These are phyloP conservation scores for Poecilia picta DNA, from an alignment of 2,797 vertebrate genomes.

Conservation along the genomic window DNA sequence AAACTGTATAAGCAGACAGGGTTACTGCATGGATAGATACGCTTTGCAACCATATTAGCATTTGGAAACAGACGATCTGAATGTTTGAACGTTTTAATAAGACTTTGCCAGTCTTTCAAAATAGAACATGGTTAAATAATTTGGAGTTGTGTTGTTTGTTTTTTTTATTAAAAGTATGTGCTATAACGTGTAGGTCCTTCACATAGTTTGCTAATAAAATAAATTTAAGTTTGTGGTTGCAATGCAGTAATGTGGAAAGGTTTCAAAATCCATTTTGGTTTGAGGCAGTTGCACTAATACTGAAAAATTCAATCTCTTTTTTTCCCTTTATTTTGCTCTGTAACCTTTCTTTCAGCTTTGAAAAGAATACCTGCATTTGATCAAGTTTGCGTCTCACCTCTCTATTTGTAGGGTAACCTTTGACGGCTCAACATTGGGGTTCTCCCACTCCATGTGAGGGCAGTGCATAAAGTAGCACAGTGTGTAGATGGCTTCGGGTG, in stretches of 20 bases:
- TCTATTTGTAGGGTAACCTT: conserved; percentile 94
- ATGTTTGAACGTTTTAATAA: too few species aligned
- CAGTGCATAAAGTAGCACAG: conserved; percentile 99
- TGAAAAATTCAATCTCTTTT: not conserved
- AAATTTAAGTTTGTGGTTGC: not conserved
- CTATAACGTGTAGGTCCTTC: not conserved
- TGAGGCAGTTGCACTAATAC: not conserved
- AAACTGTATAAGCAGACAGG: not conserved
- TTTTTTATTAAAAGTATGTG: not conserved
- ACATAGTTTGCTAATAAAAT: not conserved
- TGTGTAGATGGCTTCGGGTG: conserved; percentile 94
- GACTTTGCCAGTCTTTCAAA: too few species aligned
- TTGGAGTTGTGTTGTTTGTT: too few species aligned
- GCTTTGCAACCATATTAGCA: too few species aligned
- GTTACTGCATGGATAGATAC: too few species aligned
- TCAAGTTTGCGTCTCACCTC: conserved; percentile 83
- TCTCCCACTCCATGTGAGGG: conserved; percentile 97
- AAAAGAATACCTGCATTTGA: not conserved
- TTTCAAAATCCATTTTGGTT: not conserved
- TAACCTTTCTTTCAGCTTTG: not conserved
- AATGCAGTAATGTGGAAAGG: not conserved
- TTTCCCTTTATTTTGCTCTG: not conserved
- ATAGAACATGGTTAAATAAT: too few species aligned
- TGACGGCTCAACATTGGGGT: conserved; percentile 93
- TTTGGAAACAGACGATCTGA: too few species aligned